Percentiles rank a stretch among this genome's conserved stretches.
These are phyloP conservation scores for Nemurella pictetii DNA, from an alignment of 2,888 invertebrate species.

Conservation along the genomic window DNA sequence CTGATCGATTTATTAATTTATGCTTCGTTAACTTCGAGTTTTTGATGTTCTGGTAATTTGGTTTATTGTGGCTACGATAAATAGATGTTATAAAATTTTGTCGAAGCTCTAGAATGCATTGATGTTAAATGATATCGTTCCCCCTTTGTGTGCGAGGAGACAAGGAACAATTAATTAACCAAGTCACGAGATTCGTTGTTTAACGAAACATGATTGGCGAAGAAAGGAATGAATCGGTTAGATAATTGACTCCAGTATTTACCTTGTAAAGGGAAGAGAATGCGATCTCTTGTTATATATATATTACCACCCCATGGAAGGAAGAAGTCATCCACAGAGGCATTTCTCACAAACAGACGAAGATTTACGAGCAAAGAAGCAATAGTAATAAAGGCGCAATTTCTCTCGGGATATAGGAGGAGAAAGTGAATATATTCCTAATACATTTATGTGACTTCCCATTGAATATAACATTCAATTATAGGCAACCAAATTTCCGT, in stretches of 20 bases:
- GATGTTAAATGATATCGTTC: neutral
- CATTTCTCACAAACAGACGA: neutral
- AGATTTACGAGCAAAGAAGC: neutral
- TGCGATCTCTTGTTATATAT: neutral
- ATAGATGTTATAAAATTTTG: neutral
- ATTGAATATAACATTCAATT: neutral
- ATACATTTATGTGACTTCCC: neutral
- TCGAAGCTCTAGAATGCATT: neutral
- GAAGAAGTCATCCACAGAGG: neutral
- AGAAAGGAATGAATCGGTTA: neutral
- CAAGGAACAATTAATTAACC: neutral
- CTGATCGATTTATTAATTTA: neutral
- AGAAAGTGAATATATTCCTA: neutral
- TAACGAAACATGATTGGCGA: neutral
- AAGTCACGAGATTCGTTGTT: neutral
- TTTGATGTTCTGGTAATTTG: neutral
- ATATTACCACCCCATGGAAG: too few species aligned
- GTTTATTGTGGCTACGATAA: neutral
- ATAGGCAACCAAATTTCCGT: neutral
- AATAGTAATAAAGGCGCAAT: neutral
- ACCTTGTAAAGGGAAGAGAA: neutral
- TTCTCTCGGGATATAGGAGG: neutral
- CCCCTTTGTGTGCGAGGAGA: neutral
- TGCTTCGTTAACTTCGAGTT: neutral
- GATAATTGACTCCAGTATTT: neutral